These are phyloP conservation scores for Caretta caretta DNA, from an alignment of 2,113 vertebrate species.

Conservation along the genomic window DNA sequence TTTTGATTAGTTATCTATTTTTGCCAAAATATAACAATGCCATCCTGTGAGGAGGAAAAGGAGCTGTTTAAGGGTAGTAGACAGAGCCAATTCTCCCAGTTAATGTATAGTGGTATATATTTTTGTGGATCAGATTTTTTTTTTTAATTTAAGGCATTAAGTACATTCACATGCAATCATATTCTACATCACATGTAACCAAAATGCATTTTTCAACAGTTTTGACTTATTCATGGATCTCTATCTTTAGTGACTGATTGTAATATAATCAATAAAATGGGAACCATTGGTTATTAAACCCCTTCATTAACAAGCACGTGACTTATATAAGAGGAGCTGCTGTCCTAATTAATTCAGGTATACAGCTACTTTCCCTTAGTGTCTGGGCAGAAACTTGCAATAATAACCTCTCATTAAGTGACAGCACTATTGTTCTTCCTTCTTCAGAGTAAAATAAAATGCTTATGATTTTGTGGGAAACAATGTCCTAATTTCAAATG, in stretches of 20 bases:
- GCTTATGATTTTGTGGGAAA: not conserved
- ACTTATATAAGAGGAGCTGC: not conserved
- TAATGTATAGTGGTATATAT: not conserved
- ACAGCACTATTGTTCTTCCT: not conserved
- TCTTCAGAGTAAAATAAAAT: not conserved
- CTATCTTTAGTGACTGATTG: not conserved
- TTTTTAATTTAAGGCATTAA: not conserved
- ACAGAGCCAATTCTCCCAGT: not conserved
- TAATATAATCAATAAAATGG: not conserved
- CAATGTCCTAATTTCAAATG: not conserved
- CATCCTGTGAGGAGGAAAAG: not conserved
- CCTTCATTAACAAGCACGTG: not conserved
- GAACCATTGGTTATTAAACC: not conserved
- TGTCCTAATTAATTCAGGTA: no score
- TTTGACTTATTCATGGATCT: not conserved
- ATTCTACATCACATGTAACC: not conserved
- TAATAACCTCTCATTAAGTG: no score
- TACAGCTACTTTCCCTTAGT: no score
- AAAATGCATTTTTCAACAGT: not conserved
- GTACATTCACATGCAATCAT: not conserved
- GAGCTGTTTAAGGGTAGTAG: not conserved
- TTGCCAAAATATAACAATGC: not conserved
- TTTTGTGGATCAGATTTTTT: not conserved
- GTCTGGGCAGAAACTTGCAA: no score
- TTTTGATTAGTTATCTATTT: not conserved